Evolutionary conservation across 2,113 vertebrate species (phyloP).

Genomic region (Xenopus tropicalis): UCB_Xtro_10.0 CM004443.2:44518501-44519000

Average conservation of each 20-base stretch:
- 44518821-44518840: too few species aligned
- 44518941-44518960: too few species aligned
- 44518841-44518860: too few species aligned
- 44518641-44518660: conserved; percentile 92
- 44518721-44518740: conserved; percentile 76
- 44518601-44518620: conserved; percentile 92
- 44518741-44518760: neutral
- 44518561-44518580: conserved; percentile 86
- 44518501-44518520: conserved; percentile 80
- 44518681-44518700: conserved; percentile 98
- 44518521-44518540: conserved; percentile 92
- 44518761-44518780: neutral
- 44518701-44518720: conserved; percentile 92
- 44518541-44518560: conserved; percentile 94
- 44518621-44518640: conserved; percentile 97
- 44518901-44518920: too few species aligned
- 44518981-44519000: too few species aligned
- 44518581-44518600: conserved; percentile 86
- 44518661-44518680: conserved; percentile 89
- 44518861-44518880: too few species aligned
- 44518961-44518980: too few species aligned
- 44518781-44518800: neutral
- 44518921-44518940: too few species aligned
- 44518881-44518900: too few species aligned
- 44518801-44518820: neutral